phyloP scores from a whole-genome alignment of 2,797 vertebrate species.

The Melanitta fusca region DNA sequence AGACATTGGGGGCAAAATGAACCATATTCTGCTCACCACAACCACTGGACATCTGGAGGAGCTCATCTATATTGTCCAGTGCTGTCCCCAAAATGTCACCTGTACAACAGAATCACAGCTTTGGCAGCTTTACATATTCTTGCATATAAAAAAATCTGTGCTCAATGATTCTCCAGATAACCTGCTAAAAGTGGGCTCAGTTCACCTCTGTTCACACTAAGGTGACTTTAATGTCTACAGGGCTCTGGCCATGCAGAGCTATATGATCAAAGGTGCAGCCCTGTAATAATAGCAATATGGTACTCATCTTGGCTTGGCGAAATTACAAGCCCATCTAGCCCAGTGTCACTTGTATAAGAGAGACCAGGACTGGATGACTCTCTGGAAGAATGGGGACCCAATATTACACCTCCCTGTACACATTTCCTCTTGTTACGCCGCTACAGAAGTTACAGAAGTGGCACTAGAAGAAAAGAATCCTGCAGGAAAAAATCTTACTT shows the following conservation, averaged over 20 bases:
- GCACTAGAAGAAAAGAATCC: neutral
- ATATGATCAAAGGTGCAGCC: neutral
- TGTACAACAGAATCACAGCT: conserved; percentile 52
- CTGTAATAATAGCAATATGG: neutral
- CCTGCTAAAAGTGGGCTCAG: neutral
- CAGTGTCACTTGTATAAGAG: neutral
- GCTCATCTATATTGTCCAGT: conserved; percentile 85
- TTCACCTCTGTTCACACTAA: neutral
- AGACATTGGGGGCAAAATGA: conserved; percentile 88
- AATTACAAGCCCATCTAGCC: neutral
- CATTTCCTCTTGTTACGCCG: neutral
- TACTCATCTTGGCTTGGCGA: neutral
- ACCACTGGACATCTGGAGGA: conserved; percentile 88
- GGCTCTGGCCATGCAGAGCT: neutral
- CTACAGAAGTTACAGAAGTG: neutral
- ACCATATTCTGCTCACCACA: conserved; percentile 93
- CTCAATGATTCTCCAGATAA: neutral
- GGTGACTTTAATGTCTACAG: neutral
- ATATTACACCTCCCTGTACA: neutral
- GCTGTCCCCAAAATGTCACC: conserved; percentile 90
- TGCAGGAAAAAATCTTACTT: neutral
- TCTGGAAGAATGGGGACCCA: neutral
- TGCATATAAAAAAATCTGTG: neutral
- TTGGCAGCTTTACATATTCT: neutral
- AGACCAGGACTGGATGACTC: neutral